Percentiles rank a stretch among this genome's conserved stretches.
Evolutionary conservation across 2,113 vertebrate genomes (phyloP).

Genomic region (Rhea pennata): DNA sequence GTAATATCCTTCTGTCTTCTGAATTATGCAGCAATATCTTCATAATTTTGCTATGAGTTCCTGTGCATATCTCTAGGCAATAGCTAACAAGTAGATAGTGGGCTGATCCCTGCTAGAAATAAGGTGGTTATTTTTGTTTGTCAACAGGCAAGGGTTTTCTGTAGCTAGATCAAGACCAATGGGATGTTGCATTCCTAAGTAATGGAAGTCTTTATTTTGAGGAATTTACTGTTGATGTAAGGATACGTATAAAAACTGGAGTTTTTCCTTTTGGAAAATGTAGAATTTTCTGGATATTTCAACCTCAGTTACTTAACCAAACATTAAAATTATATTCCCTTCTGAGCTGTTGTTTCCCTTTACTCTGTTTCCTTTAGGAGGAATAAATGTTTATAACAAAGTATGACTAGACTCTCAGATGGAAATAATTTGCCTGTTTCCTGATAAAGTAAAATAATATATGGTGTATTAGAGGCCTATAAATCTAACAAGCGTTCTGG

Average conservation of each 20-base stretch:
- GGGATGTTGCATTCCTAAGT: not conserved
- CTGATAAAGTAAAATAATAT: not conserved
- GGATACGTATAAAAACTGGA: not conserved
- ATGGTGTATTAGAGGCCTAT: not conserved
- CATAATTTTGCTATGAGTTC: too few relatives aligned
- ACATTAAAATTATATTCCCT: not conserved
- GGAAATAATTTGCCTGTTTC: not conserved
- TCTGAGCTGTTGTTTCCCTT: not conserved
- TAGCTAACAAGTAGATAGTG: too few relatives aligned
- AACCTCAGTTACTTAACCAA: not conserved
- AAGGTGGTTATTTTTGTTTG: too few relatives aligned
- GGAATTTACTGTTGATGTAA: not conserved
- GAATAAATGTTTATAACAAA: not conserved
- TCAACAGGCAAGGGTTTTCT: not conserved
- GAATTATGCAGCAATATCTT: not conserved
- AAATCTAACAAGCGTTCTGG: not conserved
- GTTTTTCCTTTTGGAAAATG: not conserved
- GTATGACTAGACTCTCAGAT: not conserved
- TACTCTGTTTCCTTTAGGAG: not conserved
- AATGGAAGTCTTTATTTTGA: not conserved
- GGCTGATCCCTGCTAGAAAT: too few relatives aligned
- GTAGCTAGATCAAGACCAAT: not conserved
- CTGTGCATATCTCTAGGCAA: too few relatives aligned
- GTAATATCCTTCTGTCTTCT: not conserved
- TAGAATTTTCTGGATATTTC: not conserved